Conservation (phyloP, 2,797 vertebrate species). For the Cercopithecus neglectus region DNA sequence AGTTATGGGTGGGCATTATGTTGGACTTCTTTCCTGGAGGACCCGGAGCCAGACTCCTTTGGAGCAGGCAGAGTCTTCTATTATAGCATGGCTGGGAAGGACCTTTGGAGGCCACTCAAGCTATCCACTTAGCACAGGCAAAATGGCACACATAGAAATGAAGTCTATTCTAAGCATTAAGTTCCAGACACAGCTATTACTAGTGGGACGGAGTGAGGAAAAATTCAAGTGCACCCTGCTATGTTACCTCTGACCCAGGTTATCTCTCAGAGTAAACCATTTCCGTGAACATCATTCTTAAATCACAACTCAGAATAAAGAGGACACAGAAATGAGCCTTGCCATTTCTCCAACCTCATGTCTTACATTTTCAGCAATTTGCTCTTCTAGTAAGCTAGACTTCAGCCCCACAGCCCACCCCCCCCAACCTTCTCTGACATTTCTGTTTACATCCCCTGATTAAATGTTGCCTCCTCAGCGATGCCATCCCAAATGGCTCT, state of each 20-base stretch:
- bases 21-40: neutral
- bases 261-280: neutral
- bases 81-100: neutral
- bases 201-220: neutral
- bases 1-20: too few relatives aligned
- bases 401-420: neutral
- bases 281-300: neutral
- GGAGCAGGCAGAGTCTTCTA: neutral
- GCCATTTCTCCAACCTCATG: neutral
- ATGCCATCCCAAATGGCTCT: neutral
- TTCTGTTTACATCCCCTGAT: neutral
- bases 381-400: neutral
- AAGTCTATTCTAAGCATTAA: neutral
- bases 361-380: neutral
- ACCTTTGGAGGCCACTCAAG: neutral
- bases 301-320: neutral
- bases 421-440: fast-evolving
- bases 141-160: neutral
- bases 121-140: neutral
- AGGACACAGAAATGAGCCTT: neutral
- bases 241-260: neutral
- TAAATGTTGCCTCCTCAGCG: neutral
- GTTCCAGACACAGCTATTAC: neutral
- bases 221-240: neutral
- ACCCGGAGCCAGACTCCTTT: neutral